These are phyloP conservation scores for Holacanthella duospinosa DNA, from an alignment of 2,888 invertebrate genomes.

Conservation along the genomic window DNA sequence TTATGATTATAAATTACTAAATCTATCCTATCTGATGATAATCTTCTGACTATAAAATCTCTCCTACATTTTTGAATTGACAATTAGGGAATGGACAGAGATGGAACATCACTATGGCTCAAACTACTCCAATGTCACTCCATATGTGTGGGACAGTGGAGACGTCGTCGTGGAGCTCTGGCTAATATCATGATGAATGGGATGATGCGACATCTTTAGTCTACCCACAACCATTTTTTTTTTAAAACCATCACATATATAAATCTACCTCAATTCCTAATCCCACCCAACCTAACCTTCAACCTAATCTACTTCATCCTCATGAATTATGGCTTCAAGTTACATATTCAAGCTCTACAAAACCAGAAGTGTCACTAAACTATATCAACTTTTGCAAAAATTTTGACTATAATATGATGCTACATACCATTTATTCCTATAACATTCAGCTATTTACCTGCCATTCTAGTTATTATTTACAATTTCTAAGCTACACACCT, in stretches of 20 bases:
- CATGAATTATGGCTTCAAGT: too few relatives aligned
- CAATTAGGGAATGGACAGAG: conserved; percentile 76
- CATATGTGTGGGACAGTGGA: conserved; percentile 84
- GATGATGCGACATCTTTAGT: conserved; percentile 37
- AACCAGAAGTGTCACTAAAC: too few relatives aligned
- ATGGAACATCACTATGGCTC: conserved; percentile 80
- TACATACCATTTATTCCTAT: too few relatives aligned
- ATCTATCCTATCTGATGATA: background rate
- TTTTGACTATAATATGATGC: too few relatives aligned
- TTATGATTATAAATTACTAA: background rate
- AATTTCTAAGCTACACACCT: too few relatives aligned
- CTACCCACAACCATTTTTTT: background rate
- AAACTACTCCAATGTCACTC: conserved; percentile 80
- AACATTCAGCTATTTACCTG: too few relatives aligned
- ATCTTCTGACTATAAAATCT: background rate
- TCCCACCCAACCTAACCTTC: too few relatives aligned
- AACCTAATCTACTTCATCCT: too few relatives aligned
- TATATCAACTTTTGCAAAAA: too few relatives aligned
- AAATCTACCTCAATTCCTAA: background rate
- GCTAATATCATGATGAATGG: conserved; percentile 97
- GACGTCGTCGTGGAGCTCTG: conserved; percentile 77
- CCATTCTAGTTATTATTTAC: too few relatives aligned
- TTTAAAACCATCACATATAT: too few relatives aligned
- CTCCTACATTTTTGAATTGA: conserved; percentile 20
- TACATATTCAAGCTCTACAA: too few relatives aligned